Evolutionary conservation across 2,888 invertebrate species (phyloP).

Genomic region (Andrena minutula): DNA sequence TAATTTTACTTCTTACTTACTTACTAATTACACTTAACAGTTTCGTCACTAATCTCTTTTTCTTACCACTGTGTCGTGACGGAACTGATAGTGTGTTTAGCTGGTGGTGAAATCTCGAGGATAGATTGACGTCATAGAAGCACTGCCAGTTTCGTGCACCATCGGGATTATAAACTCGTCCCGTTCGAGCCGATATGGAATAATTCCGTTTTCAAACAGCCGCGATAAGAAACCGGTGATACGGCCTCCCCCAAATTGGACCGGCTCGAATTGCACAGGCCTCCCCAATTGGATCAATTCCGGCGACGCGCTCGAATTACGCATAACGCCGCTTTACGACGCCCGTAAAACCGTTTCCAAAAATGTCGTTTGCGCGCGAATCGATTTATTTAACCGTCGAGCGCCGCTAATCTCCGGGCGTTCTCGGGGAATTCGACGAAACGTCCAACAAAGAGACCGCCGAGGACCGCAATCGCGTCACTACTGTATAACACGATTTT

Average conservation of each 20-base stretch:
- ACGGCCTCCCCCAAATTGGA: slow-evolving; percentile 50
- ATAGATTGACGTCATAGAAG: background rate
- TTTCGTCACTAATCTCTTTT: too few relatives aligned
- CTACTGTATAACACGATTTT: background rate
- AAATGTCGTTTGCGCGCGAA: slow-evolving; percentile 44
- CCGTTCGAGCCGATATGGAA: slow-evolving; percentile 41
- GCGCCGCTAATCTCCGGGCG: slow-evolving; percentile 24
- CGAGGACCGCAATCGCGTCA: background rate
- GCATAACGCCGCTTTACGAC: slow-evolving; percentile 59
- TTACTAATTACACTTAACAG: too few relatives aligned
- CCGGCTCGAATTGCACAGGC: slow-evolving; percentile 44
- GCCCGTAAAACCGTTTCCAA: slow-evolving; percentile 51
- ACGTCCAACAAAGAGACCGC: slow-evolving; percentile 10
- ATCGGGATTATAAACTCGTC: slow-evolving; percentile 38
- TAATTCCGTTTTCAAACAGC: slow-evolving; percentile 48
- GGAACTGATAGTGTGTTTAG: too few relatives aligned
- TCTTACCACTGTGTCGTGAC: too few relatives aligned
- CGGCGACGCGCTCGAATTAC: slow-evolving; percentile 55
- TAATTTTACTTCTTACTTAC: too few relatives aligned
- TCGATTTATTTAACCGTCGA: slow-evolving; percentile 45
- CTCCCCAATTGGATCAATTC: slow-evolving; percentile 59
- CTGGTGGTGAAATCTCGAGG: background rate
- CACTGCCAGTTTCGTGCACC: background rate
- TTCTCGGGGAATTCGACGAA: background rate
- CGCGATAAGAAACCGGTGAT: slow-evolving; percentile 58